Base-by-base conservation (phyloP, 64 coral and sea anemone species). In the Anthopleura sola region DNA sequence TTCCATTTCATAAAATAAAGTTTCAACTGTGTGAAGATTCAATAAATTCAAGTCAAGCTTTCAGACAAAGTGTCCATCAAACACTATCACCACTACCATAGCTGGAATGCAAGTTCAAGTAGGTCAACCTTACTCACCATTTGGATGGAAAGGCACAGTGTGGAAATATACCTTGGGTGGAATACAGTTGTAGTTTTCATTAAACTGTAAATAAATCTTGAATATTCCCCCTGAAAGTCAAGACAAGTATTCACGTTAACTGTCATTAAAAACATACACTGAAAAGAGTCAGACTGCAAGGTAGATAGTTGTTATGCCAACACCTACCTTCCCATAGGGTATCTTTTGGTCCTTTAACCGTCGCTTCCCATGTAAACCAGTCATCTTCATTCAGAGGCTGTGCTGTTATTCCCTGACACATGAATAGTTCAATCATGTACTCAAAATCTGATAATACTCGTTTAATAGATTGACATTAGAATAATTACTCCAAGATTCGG, bases 301-400 rank as follows among this genome's bases (percentile, higher is more conserved):
- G 19, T 14, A 40, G 8, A 17, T 10, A 7, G 66, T 11, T 78
- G 17, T 36, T 3, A 40, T 48, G 18, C 19, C 21, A 62, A 26
- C 58, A n/a, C 47, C 23, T 82, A 99, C 97, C 97, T 99, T 99
- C 97, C 97, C 97, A 99, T 92, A 99, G 88, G 12, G 90, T 94
- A 81, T 99, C 93, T 68, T 99, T 99, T 75, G 87, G 87, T 8
- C 97, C 97, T 18, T 90, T 90, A 3, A 99, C 55, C 20, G 81
- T 90, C 23, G 90, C 97, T 90, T 99, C 97, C 97, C 97, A 99
- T 17, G 85, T 86, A 84, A 99, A 99, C 80, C 94, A 87, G 39
- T 99, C 87, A 83, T 87, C 93, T 31, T 95, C 90, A 69, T 95
- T 95, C 3, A 99, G 78, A 36, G 92, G 97, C 15, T 53, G 33